Percentiles rank a stretch among this genome's conserved stretches.
These are phyloP conservation scores for Apteryx owenii DNA, from an alignment of 2,113 vertebrate genomes.

Conservation along the genomic window DNA sequence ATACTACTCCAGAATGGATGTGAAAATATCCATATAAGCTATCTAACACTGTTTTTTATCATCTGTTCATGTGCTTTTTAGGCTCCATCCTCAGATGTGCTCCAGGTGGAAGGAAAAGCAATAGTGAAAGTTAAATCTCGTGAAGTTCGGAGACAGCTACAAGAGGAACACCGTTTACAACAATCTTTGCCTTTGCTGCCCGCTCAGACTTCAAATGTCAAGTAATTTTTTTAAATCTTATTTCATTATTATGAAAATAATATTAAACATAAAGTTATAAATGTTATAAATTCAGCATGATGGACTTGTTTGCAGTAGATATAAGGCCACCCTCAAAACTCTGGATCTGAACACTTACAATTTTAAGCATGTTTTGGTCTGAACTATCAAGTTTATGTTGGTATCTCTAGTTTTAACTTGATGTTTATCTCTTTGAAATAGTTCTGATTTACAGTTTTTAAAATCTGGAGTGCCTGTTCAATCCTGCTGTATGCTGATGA, in stretches of 20 bases:
- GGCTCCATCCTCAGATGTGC: constrained; percentile 54
- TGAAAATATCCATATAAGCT: not conserved
- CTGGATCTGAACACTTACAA: not conserved
- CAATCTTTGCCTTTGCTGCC: constrained; percentile 29
- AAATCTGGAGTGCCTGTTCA: not conserved
- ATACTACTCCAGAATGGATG: not conserved
- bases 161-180: not conserved
- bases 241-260: not conserved
- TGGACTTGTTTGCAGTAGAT: not conserved
- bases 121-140: constrained; percentile 26
- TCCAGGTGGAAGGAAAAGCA: constrained; percentile 71
- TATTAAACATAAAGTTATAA: not conserved
- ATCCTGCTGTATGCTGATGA: not conserved
- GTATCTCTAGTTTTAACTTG: not conserved
- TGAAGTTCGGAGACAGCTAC: not conserved
- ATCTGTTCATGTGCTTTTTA: constrained; percentile 42
- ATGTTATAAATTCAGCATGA: not conserved
- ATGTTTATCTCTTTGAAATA: not conserved
- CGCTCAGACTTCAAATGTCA: constrained; percentile 53
- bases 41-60: not conserved
- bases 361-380: not conserved
- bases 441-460: not conserved
- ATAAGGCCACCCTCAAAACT: not conserved
- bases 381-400: not conserved
- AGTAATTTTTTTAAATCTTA: constrained; percentile 51